Percentiles rank a stretch among this genome's conserved stretches.
These are phyloP conservation scores for Tiliacea citrago DNA, from an alignment of 2,888 invertebrate genomes.

Conservation along the genomic window DNA sequence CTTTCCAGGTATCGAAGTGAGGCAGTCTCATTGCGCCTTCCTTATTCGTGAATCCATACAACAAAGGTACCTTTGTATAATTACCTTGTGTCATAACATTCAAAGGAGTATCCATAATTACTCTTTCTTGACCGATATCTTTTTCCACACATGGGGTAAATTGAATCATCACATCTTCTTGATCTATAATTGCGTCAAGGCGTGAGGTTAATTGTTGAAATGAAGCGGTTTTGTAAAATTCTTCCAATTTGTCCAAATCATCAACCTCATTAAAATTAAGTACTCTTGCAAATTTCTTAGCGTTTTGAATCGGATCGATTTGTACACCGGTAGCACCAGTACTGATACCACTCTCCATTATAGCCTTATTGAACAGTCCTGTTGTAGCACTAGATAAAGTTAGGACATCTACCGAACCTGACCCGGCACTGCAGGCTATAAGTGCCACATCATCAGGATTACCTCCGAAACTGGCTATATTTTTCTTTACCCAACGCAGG, in stretches of 20 bases:
- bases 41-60: slow-evolving; percentile 72
- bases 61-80: slow-evolving; percentile 55
- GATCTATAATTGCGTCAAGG: slow-evolving; percentile 13
- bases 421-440: slow-evolving; percentile 78
- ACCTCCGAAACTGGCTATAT: slow-evolving; percentile 80
- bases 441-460: slow-evolving; percentile 80
- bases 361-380: slow-evolving; percentile 77
- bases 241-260: slow-evolving; percentile 72
- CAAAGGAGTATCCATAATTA: slow-evolving; percentile 58
- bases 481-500: slow-evolving; percentile 75
- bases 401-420: slow-evolving; percentile 75
- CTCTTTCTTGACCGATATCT: slow-evolving; percentile 61
- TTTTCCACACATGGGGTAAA: slow-evolving; percentile 71
- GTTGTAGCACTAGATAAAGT: slow-evolving; percentile 73
- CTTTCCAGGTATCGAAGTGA: slow-evolving; percentile 64
- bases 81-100: slow-evolving; percentile 54
- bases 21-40: slow-evolving; percentile 68
- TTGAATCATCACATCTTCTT: slow-evolving; percentile 47
- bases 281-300: slow-evolving; percentile 72
- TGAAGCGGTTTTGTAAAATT: slow-evolving; percentile 74
- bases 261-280: slow-evolving; percentile 70
- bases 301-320: slow-evolving; percentile 73
- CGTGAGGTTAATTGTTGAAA: slow-evolving; percentile 64
- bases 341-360: slow-evolving; percentile 75
- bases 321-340: slow-evolving; percentile 71